Conservation (phyloP, 2,113 vertebrate genomes). For the Sebastes fasciatus region DNA sequence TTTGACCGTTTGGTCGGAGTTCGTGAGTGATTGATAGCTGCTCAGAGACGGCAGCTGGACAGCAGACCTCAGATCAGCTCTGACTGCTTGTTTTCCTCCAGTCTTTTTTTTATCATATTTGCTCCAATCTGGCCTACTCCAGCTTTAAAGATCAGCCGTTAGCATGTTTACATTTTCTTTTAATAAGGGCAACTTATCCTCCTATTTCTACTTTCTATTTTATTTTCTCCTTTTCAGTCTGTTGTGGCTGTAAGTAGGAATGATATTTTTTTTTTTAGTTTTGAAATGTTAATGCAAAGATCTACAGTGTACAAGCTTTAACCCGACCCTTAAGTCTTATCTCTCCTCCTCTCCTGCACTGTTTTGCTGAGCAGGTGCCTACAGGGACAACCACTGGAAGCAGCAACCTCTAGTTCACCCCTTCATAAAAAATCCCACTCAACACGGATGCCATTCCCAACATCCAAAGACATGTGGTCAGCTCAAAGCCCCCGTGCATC, state of each 20-base stretch:
- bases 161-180: conserved; percentile 43
- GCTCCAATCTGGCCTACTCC: no score
- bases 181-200: conserved; percentile 42
- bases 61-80: no score
- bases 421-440: conserved; percentile 20
- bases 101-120: no score
- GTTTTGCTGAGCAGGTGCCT: conserved; percentile 60
- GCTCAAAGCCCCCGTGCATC: conserved; percentile 49
- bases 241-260: conserved; percentile 1
- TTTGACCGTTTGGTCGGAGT: no score
- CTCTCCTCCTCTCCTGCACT: not conserved
- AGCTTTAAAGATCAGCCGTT: conserved; percentile 33
- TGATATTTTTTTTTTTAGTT: not conserved
- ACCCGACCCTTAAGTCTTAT: not conserved
- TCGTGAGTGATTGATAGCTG: no score
- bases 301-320: not conserved
- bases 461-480: conserved; percentile 61
- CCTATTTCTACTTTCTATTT: conserved; percentile 13
- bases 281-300: not conserved
- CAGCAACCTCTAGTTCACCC: conserved; percentile 65
- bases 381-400: conserved; percentile 39
- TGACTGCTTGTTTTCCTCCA: no score
- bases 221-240: conserved; percentile 31
- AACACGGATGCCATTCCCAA: conserved; percentile 57
- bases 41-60: no score